These are phyloP conservation scores for Drosophila kurseongensis DNA, from an alignment of 1,140 invertebrate genomes.

Conservation along the genomic window DNA sequence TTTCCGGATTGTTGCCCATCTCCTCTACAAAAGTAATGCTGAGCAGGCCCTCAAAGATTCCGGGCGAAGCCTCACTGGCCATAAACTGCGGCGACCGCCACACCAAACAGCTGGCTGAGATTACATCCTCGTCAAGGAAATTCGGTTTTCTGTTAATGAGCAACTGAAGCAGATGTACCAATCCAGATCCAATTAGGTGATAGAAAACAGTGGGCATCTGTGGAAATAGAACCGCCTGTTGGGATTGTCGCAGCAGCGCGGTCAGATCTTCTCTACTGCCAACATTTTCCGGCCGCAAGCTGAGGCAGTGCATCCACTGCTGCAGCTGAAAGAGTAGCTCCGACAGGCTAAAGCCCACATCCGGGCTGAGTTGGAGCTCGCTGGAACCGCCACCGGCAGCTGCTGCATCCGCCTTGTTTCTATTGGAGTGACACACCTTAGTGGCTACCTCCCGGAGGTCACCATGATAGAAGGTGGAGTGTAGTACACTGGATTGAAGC, in stretches of 20 bases:
- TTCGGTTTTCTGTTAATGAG: conserved; percentile 55
- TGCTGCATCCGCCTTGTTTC: conserved; percentile 18
- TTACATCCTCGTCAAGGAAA: conserved; percentile 15
- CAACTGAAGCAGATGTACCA: conserved; percentile 70
- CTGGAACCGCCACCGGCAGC: conserved; percentile 9
- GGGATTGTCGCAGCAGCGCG: conserved; percentile 14
- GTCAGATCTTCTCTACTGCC: conserved; percentile 10
- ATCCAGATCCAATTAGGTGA: conserved; percentile 47
- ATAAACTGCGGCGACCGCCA: conserved; percentile 45
- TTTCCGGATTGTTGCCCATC: conserved; percentile 11
- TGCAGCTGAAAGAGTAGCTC: conserved; percentile 66
- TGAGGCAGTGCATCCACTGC: conserved; percentile 66
- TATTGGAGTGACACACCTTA: conserved; percentile 66
- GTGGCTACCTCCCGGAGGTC: conserved; percentile 65
- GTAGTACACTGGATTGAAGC: conserved; percentile 58
- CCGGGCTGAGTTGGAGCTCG: conserved; percentile 43
- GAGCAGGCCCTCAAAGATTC: conserved; percentile 56
- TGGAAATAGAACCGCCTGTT: conserved; percentile 21
- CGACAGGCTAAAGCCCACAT: conserved; percentile 46
- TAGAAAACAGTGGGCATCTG: conserved; percentile 66
- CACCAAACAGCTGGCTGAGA: conserved; percentile 38
- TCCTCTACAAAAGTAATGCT: conserved; percentile 60
- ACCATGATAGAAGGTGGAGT: conserved; percentile 71
- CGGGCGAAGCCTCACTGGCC: conserved; percentile 9
- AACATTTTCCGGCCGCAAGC: conserved; percentile 46